phyloP scores from a whole-genome alignment of 2,113 vertebrate genomes.

The Aegotheles bennettii region DNA sequence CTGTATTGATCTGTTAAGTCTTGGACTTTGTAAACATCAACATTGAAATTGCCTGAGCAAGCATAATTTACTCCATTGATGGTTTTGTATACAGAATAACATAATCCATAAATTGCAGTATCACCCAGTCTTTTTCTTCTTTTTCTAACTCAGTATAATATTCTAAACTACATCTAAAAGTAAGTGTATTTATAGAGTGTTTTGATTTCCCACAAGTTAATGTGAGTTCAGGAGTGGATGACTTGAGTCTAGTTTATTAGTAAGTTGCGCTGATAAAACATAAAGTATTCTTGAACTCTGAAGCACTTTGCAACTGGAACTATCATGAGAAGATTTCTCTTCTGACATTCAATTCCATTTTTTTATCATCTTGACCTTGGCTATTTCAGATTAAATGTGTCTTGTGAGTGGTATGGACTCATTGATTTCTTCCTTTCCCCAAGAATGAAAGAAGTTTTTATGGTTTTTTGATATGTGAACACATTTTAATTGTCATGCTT shows the following conservation, averaged over 20 bases:
- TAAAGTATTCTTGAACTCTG: neutral
- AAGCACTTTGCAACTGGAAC: neutral
- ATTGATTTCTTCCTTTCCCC: neutral
- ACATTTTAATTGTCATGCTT: neutral
- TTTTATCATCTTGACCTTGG: neutral
- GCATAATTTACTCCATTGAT: neutral
- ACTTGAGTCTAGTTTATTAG: neutral
- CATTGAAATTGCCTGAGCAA: neutral
- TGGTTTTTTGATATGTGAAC: neutral
- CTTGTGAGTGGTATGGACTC: neutral
- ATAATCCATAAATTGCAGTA: neutral
- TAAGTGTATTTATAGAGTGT: neutral
- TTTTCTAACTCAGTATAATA: neutral
- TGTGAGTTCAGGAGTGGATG: neutral
- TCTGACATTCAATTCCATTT: neutral
- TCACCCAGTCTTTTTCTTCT: neutral
- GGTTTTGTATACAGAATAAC: neutral
- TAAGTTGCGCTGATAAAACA: neutral
- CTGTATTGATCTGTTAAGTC: neutral
- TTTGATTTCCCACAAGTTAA: neutral
- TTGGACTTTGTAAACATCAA: neutral
- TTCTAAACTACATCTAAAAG: neutral
- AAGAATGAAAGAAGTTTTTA: neutral
- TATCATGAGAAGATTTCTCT: neutral
- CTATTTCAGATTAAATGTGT: neutral